Conservation (phyloP, 1,140 invertebrate species). For the Chlorops oryzae region DNA sequence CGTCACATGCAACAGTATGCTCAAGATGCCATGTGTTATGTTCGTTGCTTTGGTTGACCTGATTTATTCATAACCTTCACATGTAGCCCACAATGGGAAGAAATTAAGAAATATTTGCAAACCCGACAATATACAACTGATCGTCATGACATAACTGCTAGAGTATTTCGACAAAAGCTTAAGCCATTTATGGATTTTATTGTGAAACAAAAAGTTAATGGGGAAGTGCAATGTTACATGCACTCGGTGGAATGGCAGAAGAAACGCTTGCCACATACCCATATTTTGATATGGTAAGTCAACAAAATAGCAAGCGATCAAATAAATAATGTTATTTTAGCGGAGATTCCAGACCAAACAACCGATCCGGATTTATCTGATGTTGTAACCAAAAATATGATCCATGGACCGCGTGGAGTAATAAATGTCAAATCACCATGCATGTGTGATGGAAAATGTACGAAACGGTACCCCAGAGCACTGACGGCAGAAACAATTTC, state of each 20-base stretch:
- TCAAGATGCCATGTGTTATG: constrained; percentile 48
- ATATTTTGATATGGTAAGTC: constrained; percentile 49
- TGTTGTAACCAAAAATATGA: constrained; percentile 48
- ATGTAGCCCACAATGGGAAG: constrained; percentile 50
- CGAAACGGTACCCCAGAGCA: constrained; percentile 25
- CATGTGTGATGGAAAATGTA: constrained; percentile 17
- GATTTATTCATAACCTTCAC: constrained; percentile 49
- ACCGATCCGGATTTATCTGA: constrained; percentile 39
- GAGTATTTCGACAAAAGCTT: constrained; percentile 40
- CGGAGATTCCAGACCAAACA: constrained; percentile 48
- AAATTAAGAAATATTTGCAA: constrained; percentile 34
- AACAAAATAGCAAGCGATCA: constrained; percentile 46
- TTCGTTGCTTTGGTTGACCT: constrained; percentile 44
- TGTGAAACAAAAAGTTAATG: constrained; percentile 35
- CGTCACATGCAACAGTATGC: constrained; percentile 47
- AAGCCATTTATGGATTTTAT: constrained; percentile 30
- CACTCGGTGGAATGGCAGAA: constrained; percentile 51
- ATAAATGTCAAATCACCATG: constrained; percentile 26
- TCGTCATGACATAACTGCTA: constrained; percentile 31
- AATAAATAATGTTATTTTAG: too few relatives aligned
- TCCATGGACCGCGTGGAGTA: constrained; percentile 49
- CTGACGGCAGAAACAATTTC: constrained; percentile 21
- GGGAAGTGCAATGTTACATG: constrained; percentile 34
- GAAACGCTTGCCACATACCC: constrained; percentile 48
- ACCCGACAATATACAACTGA: constrained; percentile 22